Conservation (phyloP, 2,888 invertebrate genomes). For the Endomychus coccineus region DNA sequence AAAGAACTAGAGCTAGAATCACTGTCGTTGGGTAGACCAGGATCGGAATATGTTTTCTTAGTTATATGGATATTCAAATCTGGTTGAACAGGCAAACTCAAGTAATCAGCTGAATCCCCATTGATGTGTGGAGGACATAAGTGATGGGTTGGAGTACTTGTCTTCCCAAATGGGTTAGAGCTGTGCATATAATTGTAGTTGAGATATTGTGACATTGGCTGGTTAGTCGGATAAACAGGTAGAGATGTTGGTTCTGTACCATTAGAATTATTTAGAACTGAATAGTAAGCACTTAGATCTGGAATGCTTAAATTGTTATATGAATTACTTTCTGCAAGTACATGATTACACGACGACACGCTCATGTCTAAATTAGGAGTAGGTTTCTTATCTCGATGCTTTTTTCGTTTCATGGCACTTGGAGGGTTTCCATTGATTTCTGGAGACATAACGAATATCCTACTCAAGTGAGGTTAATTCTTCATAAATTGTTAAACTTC, state of each 20-base stretch:
- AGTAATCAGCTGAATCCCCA: slow-evolving; percentile 44
- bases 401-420: slow-evolving; percentile 40
- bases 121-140: slow-evolving; percentile 11
- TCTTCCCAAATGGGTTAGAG: slow-evolving; percentile 9
- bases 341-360: slow-evolving; percentile 30
- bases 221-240: slow-evolving; percentile 54
- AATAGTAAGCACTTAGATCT: slow-evolving; percentile 32
- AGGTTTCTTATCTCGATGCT: slow-evolving; percentile 35
- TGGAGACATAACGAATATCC: slow-evolving; percentile 33
- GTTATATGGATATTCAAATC: slow-evolving; percentile 47
- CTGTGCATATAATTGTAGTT: slow-evolving; percentile 23
- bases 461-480: too few relatives aligned
- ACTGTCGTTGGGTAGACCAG: slow-evolving; percentile 50
- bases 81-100: slow-evolving; percentile 66
- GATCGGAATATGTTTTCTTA: slow-evolving; percentile 57
- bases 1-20: slow-evolving; percentile 49
- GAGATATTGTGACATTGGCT: slow-evolving; percentile 31
- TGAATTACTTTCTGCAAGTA: slow-evolving; percentile 22
- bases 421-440: slow-evolving; percentile 42
- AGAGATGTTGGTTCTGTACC: slow-evolving; percentile 57
- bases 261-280: slow-evolving; percentile 32
- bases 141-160: slow-evolving; percentile 25
- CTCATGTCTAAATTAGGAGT: slow-evolving; percentile 26
- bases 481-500: too few relatives aligned
- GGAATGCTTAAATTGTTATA: slow-evolving; percentile 30